Evolutionary conservation across 2,888 invertebrate species (phyloP).

Genomic region (Monochamus alternatus): DNA sequence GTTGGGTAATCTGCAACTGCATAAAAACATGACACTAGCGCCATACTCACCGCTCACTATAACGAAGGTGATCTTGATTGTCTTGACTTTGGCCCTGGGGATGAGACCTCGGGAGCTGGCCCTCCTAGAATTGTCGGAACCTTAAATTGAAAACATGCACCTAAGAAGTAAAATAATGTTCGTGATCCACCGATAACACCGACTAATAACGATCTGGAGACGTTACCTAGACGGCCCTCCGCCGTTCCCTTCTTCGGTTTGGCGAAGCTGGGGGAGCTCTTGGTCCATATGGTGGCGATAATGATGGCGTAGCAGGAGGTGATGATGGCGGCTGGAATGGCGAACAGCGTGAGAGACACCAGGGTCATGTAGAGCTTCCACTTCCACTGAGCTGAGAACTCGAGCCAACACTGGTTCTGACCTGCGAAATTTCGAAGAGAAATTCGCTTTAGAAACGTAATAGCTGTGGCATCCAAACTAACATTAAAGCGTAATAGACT

Average conservation of each 20-base stretch:
- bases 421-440: constrained; percentile 66
- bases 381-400: constrained; percentile 79
- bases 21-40: too few relatives aligned
- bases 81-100: constrained; percentile 94
- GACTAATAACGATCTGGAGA: constrained; percentile 29
- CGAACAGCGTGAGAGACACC: constrained; percentile 85
- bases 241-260: constrained; percentile 44
- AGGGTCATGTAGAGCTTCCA: constrained; percentile 92
- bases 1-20: too few relatives aligned
- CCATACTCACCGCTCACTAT: constrained; percentile 80
- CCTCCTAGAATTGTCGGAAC: constrained; percentile 75
- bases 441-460: background rate
- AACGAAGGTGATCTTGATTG: constrained; percentile 95
- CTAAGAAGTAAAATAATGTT: constrained; percentile 46
- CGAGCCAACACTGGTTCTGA: constrained; percentile 89
- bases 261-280: constrained; percentile 71
- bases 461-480: too few relatives aligned
- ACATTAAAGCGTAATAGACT: too few relatives aligned
- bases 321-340: constrained; percentile 88
- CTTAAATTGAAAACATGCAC: constrained; percentile 53
- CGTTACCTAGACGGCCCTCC: constrained; percentile 47
- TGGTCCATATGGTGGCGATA: constrained; percentile 91
- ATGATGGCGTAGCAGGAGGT: constrained; percentile 91
- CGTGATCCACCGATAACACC: constrained; percentile 37
- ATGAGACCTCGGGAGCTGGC: constrained; percentile 94